Evolutionary conservation across 2,113 vertebrate genomes (phyloP).

Genomic region (Cercopithecus mona): DNA sequence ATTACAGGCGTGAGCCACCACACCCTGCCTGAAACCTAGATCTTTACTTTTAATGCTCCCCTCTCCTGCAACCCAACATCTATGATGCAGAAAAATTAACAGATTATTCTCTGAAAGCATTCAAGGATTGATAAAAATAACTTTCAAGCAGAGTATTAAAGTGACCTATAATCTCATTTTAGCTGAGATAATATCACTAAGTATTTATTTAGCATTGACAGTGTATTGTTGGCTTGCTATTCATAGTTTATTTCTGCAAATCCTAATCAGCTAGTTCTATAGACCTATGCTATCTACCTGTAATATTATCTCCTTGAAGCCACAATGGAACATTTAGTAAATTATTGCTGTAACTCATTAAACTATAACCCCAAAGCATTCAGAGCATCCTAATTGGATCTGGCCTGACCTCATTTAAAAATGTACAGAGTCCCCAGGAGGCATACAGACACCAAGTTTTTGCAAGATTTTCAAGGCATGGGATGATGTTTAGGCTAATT

Average conservation of each 20-base stretch:
- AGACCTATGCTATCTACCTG: background rate
- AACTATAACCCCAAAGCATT: slow-evolving; percentile 11
- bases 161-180: slow-evolving; percentile 21
- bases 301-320: background rate
- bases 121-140: background rate
- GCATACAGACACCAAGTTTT: background rate
- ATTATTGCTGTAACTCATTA: slow-evolving; percentile 39
- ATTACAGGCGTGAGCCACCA: no score
- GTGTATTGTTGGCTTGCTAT: background rate
- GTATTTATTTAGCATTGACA: background rate
- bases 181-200: background rate
- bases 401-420: slow-evolving; percentile 28
- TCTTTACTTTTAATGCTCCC: background rate
- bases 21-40: background rate
- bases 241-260: background rate
- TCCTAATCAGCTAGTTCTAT: background rate
- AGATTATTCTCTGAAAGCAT: background rate
- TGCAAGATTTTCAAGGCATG: background rate
- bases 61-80: background rate
- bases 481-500: slow-evolving; percentile 35
- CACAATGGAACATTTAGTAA: background rate
- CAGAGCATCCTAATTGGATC: background rate
- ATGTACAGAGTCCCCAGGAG: background rate
- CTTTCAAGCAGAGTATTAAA: background rate
- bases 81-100: background rate